Percentiles rank a stretch among this genome's conserved stretches.
Conservation (phyloP, 2,888 invertebrate species). For the Andricus curvator region DNA sequence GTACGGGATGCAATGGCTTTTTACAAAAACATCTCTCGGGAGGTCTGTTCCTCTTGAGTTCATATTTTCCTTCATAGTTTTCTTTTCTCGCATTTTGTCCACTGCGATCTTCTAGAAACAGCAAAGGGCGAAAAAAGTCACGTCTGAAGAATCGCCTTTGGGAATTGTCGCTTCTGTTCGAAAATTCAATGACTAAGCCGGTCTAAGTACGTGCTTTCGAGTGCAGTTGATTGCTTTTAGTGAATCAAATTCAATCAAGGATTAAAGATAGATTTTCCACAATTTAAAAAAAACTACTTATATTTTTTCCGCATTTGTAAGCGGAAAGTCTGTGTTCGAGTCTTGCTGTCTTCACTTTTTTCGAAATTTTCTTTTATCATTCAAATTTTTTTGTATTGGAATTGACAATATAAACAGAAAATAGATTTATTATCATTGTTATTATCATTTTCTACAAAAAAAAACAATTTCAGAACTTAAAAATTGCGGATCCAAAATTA, state of each 20-base stretch:
- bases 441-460: no score
- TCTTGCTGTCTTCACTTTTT: no score
- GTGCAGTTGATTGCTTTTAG: background rate
- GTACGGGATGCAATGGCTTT: slow-evolving; percentile 47
- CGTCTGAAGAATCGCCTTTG: slow-evolving; percentile 5
- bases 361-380: no score
- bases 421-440: no score
- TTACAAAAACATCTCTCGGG: slow-evolving; percentile 53
- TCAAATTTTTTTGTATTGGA: no score
- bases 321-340: no score
- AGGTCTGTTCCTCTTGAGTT: slow-evolving; percentile 51
- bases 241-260: background rate
- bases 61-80: slow-evolving; percentile 51
- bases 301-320: no score
- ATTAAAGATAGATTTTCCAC: background rate
- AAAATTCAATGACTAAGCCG: slow-evolving; percentile 3
- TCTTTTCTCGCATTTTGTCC: slow-evolving; percentile 45
- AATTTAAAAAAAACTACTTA: no score
- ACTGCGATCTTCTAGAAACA: slow-evolving; percentile 46
- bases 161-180: slow-evolving; percentile 17
- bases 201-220: background rate
- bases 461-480: no score
- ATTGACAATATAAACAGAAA: no score
- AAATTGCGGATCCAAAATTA: no score
- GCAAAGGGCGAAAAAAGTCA: slow-evolving; percentile 10